These are phyloP conservation scores for Panthera uncia DNA, from an alignment of 2,113 vertebrate genomes.

Conservation along the genomic window DNA sequence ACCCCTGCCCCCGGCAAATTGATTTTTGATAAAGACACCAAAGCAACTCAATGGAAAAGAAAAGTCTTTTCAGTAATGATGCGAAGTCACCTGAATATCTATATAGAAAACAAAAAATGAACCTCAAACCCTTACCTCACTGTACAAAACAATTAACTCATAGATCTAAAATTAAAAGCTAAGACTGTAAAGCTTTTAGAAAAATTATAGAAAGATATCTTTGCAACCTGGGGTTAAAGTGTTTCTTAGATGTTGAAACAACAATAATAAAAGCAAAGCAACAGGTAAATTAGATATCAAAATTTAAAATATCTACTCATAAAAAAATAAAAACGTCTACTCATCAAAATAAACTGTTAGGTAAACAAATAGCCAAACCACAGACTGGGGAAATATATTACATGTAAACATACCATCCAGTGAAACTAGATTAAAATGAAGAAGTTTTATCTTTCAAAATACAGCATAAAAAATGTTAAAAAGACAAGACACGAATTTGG, in stretches of 20 bases:
- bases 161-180: constrained; percentile 13
- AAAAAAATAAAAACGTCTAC: background rate
- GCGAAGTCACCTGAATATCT: background rate
- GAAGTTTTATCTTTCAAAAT: background rate
- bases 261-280: background rate
- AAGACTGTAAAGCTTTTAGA: background rate
- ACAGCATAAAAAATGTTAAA: background rate
- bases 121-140: background rate
- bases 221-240: background rate
- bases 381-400: background rate
- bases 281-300: background rate
- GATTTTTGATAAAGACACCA: constrained; percentile 10
- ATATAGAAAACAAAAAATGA: background rate
- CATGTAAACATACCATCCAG: background rate
- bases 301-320: background rate
- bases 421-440: constrained; percentile 22
- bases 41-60: background rate
- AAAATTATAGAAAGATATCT: background rate
- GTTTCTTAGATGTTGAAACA: background rate
- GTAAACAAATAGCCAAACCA: background rate
- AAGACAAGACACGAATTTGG: background rate
- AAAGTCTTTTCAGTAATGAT: background rate
- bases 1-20: background rate
- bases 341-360: background rate
- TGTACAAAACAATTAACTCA: background rate